Conservation (phyloP, 2,797 vertebrate genomes). For the Aldrovandia affinis region DNA sequence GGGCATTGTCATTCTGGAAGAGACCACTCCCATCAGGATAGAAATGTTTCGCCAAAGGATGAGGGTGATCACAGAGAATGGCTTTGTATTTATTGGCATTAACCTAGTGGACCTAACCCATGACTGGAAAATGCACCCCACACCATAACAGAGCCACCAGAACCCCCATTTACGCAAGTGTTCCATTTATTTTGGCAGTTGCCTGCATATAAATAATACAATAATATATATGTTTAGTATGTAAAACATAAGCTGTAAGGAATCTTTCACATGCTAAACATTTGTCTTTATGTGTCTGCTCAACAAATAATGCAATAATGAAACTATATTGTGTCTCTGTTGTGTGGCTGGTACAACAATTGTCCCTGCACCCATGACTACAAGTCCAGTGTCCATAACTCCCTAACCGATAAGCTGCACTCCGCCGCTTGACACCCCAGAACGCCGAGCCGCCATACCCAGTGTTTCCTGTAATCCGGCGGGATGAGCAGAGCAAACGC, state of each 20-base stretch:
- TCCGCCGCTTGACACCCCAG: neutral
- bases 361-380: neutral
- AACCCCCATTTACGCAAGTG: too few relatives aligned
- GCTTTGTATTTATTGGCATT: too few relatives aligned
- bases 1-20: too few relatives aligned
- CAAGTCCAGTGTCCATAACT: neutral
- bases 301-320: neutral
- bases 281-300: neutral
- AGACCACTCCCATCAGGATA: too few relatives aligned
- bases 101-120: too few relatives aligned
- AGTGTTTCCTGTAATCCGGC: constrained; percentile 32
- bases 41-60: too few relatives aligned
- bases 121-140: too few relatives aligned
- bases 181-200: too few relatives aligned
- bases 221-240: neutral
- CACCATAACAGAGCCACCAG: too few relatives aligned
- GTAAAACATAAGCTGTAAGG: neutral
- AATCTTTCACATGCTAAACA: too few relatives aligned
- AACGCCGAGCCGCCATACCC: neutral
- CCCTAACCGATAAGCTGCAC: neutral
- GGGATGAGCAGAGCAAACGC: constrained; percentile 80
- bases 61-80: too few relatives aligned
- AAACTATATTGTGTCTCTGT: neutral
- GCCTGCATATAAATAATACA: neutral
- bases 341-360: neutral